These are phyloP conservation scores for Burhinus oedicnemus DNA, from an alignment of 2,113 vertebrate species.

Conservation along the genomic window DNA sequence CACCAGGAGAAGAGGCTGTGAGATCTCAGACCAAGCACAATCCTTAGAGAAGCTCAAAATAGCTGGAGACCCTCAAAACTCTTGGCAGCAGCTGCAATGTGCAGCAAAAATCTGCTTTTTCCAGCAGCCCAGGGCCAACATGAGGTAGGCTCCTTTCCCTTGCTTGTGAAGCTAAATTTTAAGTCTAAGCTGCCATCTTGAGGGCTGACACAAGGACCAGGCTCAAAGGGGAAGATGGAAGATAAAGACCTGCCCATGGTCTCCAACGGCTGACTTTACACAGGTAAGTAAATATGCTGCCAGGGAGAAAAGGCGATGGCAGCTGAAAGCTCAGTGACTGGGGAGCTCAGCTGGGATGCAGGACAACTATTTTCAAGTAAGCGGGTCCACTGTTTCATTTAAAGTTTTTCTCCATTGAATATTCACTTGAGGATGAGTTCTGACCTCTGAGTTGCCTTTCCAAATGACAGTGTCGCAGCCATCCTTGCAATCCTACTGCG, in stretches of 20 bases:
- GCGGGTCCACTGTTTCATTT: neutral
- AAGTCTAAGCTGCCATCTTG: neutral
- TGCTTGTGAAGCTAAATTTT: neutral
- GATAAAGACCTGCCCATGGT: neutral
- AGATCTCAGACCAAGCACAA: neutral
- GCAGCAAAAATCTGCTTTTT: neutral
- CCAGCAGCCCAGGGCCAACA: neutral
- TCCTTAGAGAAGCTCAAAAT: neutral
- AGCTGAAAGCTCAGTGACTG: rapidly evolving
- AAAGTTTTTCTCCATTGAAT: neutral
- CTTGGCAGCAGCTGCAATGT: rapidly evolving
- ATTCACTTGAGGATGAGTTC: neutral
- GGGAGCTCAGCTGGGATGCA: neutral
- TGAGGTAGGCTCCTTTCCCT: neutral
- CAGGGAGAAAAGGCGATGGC: neutral
- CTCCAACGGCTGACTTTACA: neutral
- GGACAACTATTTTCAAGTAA: neutral
- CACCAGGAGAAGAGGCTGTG: neutral
- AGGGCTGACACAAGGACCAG: neutral
- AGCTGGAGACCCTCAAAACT: neutral
- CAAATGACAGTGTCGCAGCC: neutral
- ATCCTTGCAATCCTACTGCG: rapidly evolving
- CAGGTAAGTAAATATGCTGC: neutral
- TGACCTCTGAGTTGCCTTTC: neutral
- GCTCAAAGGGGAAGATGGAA: neutral